phyloP scores from a whole-genome alignment of 2,113 vertebrate genomes.

The Heptranchias perlo region DNA sequence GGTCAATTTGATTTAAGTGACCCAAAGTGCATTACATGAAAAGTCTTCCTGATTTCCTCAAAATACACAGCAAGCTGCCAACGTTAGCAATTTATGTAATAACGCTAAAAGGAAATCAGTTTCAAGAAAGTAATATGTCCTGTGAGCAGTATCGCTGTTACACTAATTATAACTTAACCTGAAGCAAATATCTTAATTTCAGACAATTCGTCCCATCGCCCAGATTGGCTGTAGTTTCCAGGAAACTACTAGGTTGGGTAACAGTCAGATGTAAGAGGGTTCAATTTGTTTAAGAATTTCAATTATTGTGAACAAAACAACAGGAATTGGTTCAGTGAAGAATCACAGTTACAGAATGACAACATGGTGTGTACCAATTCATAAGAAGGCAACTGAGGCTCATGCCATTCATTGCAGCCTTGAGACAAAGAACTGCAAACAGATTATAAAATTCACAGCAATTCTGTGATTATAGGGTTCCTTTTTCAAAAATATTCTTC shows the following conservation, averaged over 20 bases:
- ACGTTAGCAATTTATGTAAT: conserved; percentile 48
- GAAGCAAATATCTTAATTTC: neutral
- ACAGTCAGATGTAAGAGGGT: neutral
- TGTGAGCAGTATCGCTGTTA: conserved; percentile 43
- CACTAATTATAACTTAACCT: conserved; percentile 39
- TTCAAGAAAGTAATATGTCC: neutral
- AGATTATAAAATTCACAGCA: neutral
- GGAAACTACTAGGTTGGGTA: neutral
- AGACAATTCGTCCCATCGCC: neutral
- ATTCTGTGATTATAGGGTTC: neutral
- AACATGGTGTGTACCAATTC: neutral
- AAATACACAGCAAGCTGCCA: conserved; percentile 49
- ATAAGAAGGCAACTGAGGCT: neutral
- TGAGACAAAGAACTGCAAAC: neutral
- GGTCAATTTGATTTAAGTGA: conserved; percentile 48
- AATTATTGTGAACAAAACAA: neutral
- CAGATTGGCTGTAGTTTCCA: neutral
- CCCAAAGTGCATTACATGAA: conserved; percentile 53
- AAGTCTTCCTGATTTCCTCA: conserved; percentile 58
- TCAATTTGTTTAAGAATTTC: neutral
- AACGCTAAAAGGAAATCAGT: neutral
- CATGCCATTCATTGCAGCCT: neutral
- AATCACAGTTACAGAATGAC: conserved; percentile 1
- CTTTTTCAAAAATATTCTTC: neutral
- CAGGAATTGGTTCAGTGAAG: neutral